phyloP scores from a whole-genome alignment of 2,113 vertebrate species.

The Pangasianodon hypophthalmus region DNA sequence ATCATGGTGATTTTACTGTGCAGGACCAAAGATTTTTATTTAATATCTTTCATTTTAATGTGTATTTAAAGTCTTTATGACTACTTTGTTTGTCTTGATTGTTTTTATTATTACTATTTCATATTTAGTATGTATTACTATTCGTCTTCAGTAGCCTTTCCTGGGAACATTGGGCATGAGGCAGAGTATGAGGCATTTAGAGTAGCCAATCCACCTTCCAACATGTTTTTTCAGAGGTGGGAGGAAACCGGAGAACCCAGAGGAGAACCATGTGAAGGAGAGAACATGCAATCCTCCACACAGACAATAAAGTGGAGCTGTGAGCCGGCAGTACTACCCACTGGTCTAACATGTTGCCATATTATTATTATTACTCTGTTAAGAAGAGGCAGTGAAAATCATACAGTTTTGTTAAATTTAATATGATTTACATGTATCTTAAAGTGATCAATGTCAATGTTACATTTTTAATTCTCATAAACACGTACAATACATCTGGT shows the following conservation, averaged over 20 bases:
- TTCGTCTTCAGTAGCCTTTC: background rate
- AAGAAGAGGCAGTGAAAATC: background rate
- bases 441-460: background rate
- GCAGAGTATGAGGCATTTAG: no score
- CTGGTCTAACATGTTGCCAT: background rate
- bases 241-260: background rate
- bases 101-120: background rate
- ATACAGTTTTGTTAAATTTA: background rate
- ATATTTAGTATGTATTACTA: no score
- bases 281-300: background rate
- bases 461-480: background rate
- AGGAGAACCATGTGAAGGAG: background rate
- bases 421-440: slow-evolving; percentile 5
- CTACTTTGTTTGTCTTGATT: background rate
- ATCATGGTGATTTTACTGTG: slow-evolving; percentile 16
- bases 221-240: background rate
- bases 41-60: background rate
- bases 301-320: background rate
- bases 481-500: background rate
- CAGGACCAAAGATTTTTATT: slow-evolving; percentile 25
- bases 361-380: background rate
- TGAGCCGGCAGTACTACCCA: background rate
- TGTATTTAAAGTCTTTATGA: slow-evolving; percentile 12
- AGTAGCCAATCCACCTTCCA: background rate
- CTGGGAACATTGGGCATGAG: background rate